Evolutionary conservation across 53 echinoderm and acorn worm genomes (phyloP).

Genomic region (Holothuria scabra): DNA sequence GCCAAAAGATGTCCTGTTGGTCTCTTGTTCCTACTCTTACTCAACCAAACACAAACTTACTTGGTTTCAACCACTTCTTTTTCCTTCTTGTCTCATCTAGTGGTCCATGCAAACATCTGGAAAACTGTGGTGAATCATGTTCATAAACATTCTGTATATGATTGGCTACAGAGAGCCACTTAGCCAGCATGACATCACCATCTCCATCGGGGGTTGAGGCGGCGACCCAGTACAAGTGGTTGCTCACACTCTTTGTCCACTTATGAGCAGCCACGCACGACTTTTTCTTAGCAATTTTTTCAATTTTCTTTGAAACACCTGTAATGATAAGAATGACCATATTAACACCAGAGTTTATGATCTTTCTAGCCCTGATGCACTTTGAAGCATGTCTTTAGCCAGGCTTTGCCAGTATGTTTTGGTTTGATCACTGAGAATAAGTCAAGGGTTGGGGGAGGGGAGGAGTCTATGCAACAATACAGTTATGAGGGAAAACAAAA

Average conservation of each 20-base stretch:
- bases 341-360: too few relatives aligned
- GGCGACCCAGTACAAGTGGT: constrained; percentile 71
- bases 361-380: too few relatives aligned
- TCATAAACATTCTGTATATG: constrained; percentile 52
- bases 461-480: too few relatives aligned
- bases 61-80: constrained; percentile 38
- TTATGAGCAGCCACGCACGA: neutral
- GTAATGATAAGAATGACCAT: too few relatives aligned
- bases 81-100: neutral
- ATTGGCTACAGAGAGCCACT: constrained; percentile 50
- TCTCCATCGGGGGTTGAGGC: constrained; percentile 64
- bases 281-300: constrained; percentile 2
- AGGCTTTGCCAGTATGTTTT: too few relatives aligned
- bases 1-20: too few relatives aligned
- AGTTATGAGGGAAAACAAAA: too few relatives aligned
- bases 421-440: too few relatives aligned
- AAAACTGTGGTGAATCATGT: constrained; percentile 27
- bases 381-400: too few relatives aligned
- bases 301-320: constrained; percentile 12
- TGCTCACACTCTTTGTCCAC: constrained; percentile 51
- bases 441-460: too few relatives aligned
- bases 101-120: constrained; percentile 31
- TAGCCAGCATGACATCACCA: constrained; percentile 54
- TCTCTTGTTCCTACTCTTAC: too few relatives aligned
- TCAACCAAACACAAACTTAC: neutral